These are phyloP conservation scores for Apamea monoglypha DNA, from an alignment of 2,888 invertebrate species.

Conservation along the genomic window DNA sequence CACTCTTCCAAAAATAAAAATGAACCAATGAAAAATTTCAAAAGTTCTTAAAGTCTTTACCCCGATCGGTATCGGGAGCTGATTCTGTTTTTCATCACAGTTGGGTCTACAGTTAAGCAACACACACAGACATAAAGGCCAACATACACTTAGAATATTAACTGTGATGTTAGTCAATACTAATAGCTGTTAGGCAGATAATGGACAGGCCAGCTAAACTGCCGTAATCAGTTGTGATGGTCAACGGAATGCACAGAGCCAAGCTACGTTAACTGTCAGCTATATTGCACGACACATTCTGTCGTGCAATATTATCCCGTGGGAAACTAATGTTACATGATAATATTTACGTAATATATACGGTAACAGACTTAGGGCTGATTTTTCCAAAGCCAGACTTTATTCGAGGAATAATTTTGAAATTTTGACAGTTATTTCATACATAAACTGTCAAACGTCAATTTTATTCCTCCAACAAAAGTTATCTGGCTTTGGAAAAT, in stretches of 20 bases:
- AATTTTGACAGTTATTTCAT: too few species aligned
- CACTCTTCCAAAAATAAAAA: too few species aligned
- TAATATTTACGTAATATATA: background rate
- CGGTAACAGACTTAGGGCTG: too few species aligned
- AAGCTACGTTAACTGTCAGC: conserved; percentile 19
- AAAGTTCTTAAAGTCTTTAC: background rate
- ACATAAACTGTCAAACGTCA: too few species aligned
- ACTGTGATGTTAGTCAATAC: background rate
- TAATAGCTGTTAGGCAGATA: conserved; percentile 14
- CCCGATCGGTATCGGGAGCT: background rate
- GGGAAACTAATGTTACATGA: conserved; percentile 1
- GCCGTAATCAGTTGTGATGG: conserved; percentile 19
- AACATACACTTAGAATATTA: conserved; percentile 2
- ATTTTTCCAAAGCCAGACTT: too few species aligned
- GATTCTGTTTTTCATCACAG: background rate
- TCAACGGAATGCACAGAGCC: conserved; percentile 23
- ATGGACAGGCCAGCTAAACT: conserved; percentile 21
- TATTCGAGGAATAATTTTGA: too few species aligned
- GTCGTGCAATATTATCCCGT: background rate
- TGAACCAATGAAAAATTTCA: background rate
- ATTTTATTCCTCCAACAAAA: too few species aligned
- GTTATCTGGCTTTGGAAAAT: too few species aligned
- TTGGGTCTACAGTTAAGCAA: background rate
- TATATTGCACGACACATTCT: background rate
- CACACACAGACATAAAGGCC: background rate